Conservation (phyloP, 2,888 invertebrate species). For the Hermaeophaga mercurialis region DNA sequence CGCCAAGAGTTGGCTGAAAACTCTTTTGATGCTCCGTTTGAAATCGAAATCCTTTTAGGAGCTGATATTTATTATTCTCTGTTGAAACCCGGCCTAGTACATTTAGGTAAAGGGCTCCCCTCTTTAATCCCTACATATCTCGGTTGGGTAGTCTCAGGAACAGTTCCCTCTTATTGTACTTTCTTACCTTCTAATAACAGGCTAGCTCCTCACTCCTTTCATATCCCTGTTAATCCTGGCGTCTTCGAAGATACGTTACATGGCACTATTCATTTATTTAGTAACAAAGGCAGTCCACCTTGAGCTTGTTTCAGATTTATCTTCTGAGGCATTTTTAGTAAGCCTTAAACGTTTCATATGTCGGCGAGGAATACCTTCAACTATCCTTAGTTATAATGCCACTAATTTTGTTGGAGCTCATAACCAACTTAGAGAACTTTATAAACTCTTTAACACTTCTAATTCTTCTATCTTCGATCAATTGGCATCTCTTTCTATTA, state of each 20-base stretch:
- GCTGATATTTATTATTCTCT: conserved; percentile 2
- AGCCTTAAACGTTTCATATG: too few species aligned
- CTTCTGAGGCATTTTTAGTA: too few species aligned
- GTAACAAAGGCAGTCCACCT: too few species aligned
- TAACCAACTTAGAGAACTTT: too few species aligned
- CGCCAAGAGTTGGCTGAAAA: neutral
- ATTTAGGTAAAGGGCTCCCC: neutral
- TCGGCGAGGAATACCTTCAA: too few species aligned
- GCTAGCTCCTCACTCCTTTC: neutral
- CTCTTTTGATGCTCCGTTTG: neutral
- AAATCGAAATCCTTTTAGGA: neutral
- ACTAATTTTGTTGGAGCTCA: too few species aligned
- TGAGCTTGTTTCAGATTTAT: too few species aligned
- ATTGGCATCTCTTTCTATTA: neutral
- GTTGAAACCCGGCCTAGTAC: neutral
- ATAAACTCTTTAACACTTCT: too few species aligned
- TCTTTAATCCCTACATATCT: neutral
- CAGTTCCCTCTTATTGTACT: neutral
- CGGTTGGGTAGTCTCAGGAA: conserved; percentile 4
- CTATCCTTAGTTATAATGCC: too few species aligned
- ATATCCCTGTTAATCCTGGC: neutral
- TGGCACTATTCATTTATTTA: neutral
- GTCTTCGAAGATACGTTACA: neutral
- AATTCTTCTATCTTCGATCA: too few species aligned
- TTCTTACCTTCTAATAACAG: neutral